Evolutionary conservation across 2,113 vertebrate species (phyloP).

Genomic region (Phylloscopus whistleri): DNA sequence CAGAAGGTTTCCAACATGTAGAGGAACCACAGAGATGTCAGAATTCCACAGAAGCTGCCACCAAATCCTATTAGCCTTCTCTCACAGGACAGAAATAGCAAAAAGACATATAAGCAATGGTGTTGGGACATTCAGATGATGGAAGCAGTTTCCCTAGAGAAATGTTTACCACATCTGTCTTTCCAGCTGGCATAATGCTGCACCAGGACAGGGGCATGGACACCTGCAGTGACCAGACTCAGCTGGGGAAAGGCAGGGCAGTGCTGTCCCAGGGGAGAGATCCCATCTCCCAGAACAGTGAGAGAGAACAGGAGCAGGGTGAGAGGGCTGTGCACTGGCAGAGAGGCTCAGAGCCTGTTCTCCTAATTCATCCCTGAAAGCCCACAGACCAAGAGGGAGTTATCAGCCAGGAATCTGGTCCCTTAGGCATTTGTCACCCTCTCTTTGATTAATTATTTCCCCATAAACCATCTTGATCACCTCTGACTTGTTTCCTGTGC

Average conservation of each 20-base stretch:
- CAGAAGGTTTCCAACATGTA: background rate
- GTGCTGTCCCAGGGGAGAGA: rapidly evolving
- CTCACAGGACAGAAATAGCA: background rate
- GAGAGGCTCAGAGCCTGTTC: background rate
- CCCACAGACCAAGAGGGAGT: background rate
- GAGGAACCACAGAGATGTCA: background rate
- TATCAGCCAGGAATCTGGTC: background rate
- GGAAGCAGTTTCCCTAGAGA: background rate
- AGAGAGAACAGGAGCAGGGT: background rate
- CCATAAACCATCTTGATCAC: background rate
- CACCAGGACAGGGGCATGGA: background rate
- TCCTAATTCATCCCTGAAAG: background rate
- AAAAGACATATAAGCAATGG: background rate
- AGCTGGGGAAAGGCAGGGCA: background rate
- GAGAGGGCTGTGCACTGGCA: background rate
- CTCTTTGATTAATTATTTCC: background rate
- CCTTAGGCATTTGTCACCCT: background rate
- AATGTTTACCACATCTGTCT: background rate
- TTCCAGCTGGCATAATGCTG: background rate
- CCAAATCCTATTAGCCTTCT: background rate
- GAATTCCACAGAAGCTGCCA: background rate
- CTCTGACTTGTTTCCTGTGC: background rate
- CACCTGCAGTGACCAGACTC: background rate
- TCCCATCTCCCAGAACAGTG: rapidly evolving
- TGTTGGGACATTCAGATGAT: background rate